Base-by-base conservation (phyloP, 2,888 invertebrate species). In the Platycheirus rosarum region DNA sequence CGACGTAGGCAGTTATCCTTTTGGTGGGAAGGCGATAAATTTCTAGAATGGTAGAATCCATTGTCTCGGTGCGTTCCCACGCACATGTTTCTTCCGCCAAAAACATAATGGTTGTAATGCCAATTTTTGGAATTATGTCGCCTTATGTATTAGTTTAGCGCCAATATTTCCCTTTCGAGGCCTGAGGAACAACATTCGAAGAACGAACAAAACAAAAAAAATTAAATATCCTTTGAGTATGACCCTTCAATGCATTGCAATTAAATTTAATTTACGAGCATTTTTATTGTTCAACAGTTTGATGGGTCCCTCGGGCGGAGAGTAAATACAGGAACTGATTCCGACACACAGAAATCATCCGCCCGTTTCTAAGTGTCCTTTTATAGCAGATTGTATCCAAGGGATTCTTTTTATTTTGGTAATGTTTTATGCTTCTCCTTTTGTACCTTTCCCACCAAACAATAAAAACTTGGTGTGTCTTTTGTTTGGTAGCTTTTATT, bases 241-340 rank as follows among this genome's bases (percentile, higher is more conserved):
- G 11, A 13, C 29, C 2, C 26, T 40, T n/a, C n/a, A n/a, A n/a
- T 65, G 32, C n/a, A 37, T 29, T 63, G 77, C 77, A 82, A 82
- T 82, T 82, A 77, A 82, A 82, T 82, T 82, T 44, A 77, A 82
- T 82, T 82, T 82, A 82, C 82, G 82, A 82, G 66, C 77, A 11
- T 37, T 82, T 73, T 77, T 82, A 82, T 71, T 73, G 77, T 37
- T 68, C 63, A 51, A 44, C 49, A 60, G 46, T 65, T 76, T 62
- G 71, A 71, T 68, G 26, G 63, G 42, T 71, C 71, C 76, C 60
- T 16, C 5, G 57, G 49, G 48, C 2, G 16, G 26, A 0, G 6
- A 32, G 23, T 20, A 57, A 40, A 57, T 26, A 42, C 18, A 48
- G 16, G 16, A 18, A 51, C 48, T 29, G 11, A 20, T 23, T 13